Conservation (phyloP, 2,113 vertebrate species). For the Tenrec ecaudatus region DNA sequence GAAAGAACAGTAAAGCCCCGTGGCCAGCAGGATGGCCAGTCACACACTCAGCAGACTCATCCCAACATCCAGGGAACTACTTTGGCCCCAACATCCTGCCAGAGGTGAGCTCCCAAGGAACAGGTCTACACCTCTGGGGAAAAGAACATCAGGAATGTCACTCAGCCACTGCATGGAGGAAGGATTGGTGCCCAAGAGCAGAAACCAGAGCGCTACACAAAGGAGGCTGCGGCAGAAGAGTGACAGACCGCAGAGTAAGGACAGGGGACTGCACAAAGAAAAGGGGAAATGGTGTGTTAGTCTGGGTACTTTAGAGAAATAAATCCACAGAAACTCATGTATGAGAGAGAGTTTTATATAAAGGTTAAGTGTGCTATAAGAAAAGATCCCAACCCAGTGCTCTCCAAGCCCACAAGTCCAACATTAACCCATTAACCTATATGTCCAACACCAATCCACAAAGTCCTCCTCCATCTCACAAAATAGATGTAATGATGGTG, state of each 20-base stretch:
- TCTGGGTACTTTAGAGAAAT: too few relatives aligned
- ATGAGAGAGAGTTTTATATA: too few relatives aligned
- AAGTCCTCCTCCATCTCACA: too few relatives aligned
- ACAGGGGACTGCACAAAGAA: not conserved
- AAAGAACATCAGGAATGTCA: not conserved
- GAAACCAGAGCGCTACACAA: not conserved
- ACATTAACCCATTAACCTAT: too few relatives aligned
- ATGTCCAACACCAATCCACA: too few relatives aligned
- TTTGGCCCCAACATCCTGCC: not conserved
- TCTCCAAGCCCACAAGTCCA: too few relatives aligned
- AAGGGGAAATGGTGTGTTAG: too few relatives aligned
- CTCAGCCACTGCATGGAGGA: fast-evolving
- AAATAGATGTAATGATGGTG: too few relatives aligned
- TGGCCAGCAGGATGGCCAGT: not conserved
- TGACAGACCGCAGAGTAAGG: not conserved
- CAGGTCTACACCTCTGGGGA: not conserved
- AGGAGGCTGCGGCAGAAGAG: not conserved
- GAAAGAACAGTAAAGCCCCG: not conserved
- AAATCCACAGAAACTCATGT: too few relatives aligned
- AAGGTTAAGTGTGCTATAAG: too few relatives aligned
- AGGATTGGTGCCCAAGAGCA: not conserved
- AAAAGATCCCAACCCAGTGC: too few relatives aligned
- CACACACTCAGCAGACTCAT: not conserved
- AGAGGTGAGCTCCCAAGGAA: not conserved
- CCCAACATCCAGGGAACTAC: too few relatives aligned